phyloP scores from a whole-genome alignment of 2,888 invertebrate genomes.

The Aproaerema taeniolella region DNA sequence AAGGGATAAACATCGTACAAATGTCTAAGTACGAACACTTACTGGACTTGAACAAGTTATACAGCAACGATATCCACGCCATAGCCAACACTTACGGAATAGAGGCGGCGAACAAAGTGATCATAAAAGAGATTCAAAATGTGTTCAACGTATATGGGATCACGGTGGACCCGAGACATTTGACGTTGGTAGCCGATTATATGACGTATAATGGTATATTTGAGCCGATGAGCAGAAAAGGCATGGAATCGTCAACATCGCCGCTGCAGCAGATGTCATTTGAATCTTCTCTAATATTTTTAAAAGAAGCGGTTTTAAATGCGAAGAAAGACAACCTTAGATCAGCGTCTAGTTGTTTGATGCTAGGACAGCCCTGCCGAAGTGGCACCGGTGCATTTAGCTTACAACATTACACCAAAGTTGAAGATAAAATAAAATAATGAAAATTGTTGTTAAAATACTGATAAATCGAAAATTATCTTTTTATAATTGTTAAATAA shows the following conservation, averaged over 20 bases:
- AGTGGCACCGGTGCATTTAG: slow-evolving; percentile 89
- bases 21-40: slow-evolving; percentile 90
- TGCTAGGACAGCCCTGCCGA: slow-evolving; percentile 89
- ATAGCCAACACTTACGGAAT: slow-evolving; percentile 95
- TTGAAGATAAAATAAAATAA: slow-evolving; percentile 26
- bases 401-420: slow-evolving; percentile 48
- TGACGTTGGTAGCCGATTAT: slow-evolving; percentile 95
- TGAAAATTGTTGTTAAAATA: slow-evolving; percentile 2
- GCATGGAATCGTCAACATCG: slow-evolving; percentile 94
- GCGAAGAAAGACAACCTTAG: slow-evolving; percentile 85
- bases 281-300: slow-evolving; percentile 92
- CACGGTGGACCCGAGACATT: slow-evolving; percentile 94
- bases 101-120: slow-evolving; percentile 94
- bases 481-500: too few relatives aligned
- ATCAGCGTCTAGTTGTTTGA: slow-evolving; percentile 92
- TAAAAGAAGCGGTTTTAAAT: slow-evolving; percentile 85
- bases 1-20: slow-evolving; percentile 95
- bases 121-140: slow-evolving; percentile 95
- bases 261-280: slow-evolving; percentile 99
- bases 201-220: slow-evolving; percentile 97
- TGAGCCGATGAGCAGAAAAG: slow-evolving; percentile 92
- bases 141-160: slow-evolving; percentile 99
- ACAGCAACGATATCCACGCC: slow-evolving; percentile 96
- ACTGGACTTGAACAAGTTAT: slow-evolving; percentile 88
- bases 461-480: too few relatives aligned